Evolutionary conservation across 2,888 invertebrate species (phyloP), one percentile per base, ranked within the genome.

Genomic region (Anoplius nigerrimus): DNA sequence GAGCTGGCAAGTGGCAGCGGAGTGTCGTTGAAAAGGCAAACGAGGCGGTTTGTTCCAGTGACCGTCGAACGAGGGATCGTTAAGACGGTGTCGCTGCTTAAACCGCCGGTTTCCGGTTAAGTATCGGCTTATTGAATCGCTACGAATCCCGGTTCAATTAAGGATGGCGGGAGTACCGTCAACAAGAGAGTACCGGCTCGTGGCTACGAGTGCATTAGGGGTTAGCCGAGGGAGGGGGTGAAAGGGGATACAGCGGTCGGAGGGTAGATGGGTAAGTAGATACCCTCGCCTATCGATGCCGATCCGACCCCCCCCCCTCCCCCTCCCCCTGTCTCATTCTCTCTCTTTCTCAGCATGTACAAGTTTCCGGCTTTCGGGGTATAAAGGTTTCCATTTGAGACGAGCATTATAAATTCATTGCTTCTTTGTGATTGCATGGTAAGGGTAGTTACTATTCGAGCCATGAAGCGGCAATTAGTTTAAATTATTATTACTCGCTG

Each of bases 201-300:
- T 60, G 73, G 66, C 57, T 52, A 45, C 66, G 63, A 64, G 67
- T 74, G 62, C 73, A 74, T 69, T 69, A 72, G 56, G 60, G 62
- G 56, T 56, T 62, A 46, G 43, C 59, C 34, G 15, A n/a, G 34
- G 21, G n/a, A 15, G 27, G 5, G 45, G 43, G 62, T 42, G 64
- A 66, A 57, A 48, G 62, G 21, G 24, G 51, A 46, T 55, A 59
- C 21, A 66, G 64, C 53, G 62, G 72, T 72, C 67, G 60, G 56
- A 58, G 73, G 63, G 66, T 72, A 69, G 69, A 69, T 74, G 66
- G 69, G 64, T 66, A 74, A 68, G 62, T 57, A 67, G 67, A 68
- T 71, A 73, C 57, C 69, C 59, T 62, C 66, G 34, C 64, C 69
- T 72, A 72, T 74, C 69, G 71, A 72, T 65, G 72, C 43, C 53